A percentile compares a stretch with the other conserved stretches of the same genome.
Conservation (phyloP, 2,888 invertebrate species). For the Corbicula japonica region DNA sequence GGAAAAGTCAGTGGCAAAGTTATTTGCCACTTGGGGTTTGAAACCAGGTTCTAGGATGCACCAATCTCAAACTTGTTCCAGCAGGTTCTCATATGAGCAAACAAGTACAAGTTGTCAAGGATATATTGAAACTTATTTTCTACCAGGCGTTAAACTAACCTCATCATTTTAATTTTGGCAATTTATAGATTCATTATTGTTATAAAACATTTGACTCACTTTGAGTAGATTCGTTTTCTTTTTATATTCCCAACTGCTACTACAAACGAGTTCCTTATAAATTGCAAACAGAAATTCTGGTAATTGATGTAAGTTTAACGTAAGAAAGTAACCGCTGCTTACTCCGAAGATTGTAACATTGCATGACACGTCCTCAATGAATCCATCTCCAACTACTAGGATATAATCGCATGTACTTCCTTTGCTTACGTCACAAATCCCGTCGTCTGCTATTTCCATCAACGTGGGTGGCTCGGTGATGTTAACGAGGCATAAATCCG, state of each 20-base stretch:
- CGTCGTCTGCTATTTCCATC: conserved; percentile 23
- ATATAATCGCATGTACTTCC: conserved; percentile 29
- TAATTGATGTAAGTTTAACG: not conserved
- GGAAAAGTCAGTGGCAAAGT: too few species aligned
- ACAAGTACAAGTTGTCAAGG: too few species aligned
- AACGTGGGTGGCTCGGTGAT: conserved; percentile 11
- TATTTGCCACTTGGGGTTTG: too few species aligned
- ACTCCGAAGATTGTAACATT: conserved; percentile 23
- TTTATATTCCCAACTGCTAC: too few species aligned
- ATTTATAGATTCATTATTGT: too few species aligned
- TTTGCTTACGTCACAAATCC: conserved; percentile 30
- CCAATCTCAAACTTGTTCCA: too few species aligned
- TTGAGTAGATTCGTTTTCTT: not conserved
- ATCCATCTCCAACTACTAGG: conserved; percentile 35
- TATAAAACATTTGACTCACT: not conserved
- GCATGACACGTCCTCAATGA: conserved; percentile 27
- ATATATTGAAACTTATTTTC: too few species aligned
- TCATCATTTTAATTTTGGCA: not conserved
- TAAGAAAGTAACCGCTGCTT: not conserved
- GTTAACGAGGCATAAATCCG: conserved; percentile 29
- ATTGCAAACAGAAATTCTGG: not conserved
- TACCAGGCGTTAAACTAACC: not conserved
- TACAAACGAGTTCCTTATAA: not conserved
- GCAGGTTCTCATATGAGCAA: too few species aligned
- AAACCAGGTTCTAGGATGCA: too few species aligned